phyloP scores from a whole-genome alignment of 2,113 vertebrate species.

The Scomber colias region DNA sequence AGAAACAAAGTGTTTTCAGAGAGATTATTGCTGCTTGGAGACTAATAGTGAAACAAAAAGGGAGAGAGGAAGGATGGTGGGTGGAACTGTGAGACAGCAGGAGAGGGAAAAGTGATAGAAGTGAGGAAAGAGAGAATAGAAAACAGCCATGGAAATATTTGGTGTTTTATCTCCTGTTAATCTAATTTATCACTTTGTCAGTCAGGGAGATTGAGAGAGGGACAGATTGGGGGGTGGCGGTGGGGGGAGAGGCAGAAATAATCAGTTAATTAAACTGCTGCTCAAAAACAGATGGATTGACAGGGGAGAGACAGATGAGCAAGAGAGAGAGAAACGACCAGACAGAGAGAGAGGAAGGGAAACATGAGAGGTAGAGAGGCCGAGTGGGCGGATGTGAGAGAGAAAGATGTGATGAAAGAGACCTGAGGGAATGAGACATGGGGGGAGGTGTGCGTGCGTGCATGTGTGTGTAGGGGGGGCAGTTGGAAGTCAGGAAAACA shows the following conservation, averaged over 20 bases:
- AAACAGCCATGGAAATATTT: slow-evolving; percentile 29
- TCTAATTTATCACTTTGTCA: slow-evolving; percentile 55
- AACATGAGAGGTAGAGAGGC: slow-evolving; percentile 42
- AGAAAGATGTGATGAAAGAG: slow-evolving; percentile 39
- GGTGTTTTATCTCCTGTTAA: slow-evolving; percentile 30
- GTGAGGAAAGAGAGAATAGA: slow-evolving; percentile 31
- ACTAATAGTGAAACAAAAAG: slow-evolving; percentile 17
- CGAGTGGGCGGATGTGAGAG: slow-evolving; percentile 41
- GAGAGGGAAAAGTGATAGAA: slow-evolving; percentile 43
- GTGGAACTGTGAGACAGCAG: slow-evolving; percentile 73
- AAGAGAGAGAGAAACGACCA: background rate
- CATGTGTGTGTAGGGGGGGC: slow-evolving; percentile 3
- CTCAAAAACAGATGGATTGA: slow-evolving; percentile 38
- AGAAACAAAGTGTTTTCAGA: slow-evolving; percentile 17
- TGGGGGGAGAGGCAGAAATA: background rate
- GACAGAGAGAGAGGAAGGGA: slow-evolving; percentile 22
- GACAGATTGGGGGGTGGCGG: background rate
- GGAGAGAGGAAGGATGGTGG: slow-evolving; percentile 53
- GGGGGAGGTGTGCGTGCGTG: background rate
- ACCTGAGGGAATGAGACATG: slow-evolving; percentile 39
- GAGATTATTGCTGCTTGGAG: slow-evolving; percentile 45
- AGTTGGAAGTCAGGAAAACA: slow-evolving; percentile 38
- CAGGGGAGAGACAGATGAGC: slow-evolving; percentile 3
- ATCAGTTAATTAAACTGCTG: slow-evolving; percentile 42
- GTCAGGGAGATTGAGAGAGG: slow-evolving; percentile 25